A percentile compares a stretch with the other conserved stretches of the same genome.
Evolutionary conservation across 2,888 invertebrate genomes (phyloP).

Genomic region (Parnassius orleans): DNA sequence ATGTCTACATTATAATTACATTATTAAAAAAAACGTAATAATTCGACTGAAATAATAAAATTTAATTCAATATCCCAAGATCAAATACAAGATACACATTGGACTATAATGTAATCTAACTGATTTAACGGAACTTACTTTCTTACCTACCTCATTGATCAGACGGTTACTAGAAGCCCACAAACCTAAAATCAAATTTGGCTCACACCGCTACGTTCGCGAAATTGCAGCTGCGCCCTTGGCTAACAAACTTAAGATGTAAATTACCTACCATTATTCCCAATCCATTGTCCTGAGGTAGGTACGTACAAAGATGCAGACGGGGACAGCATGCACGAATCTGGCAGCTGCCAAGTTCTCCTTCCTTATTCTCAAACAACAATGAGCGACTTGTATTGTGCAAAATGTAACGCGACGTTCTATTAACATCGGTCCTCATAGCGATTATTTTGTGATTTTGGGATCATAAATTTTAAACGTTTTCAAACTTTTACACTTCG

Average conservation of each 20-base stretch:
- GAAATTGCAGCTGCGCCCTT: slow-evolving; percentile 75
- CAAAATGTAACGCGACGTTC: slow-evolving; percentile 71
- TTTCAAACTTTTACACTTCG: slow-evolving; percentile 3
- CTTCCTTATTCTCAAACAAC: slow-evolving; percentile 67
- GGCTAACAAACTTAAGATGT: slow-evolving; percentile 77
- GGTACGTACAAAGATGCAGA: slow-evolving; percentile 72
- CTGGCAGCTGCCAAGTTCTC: slow-evolving; percentile 76
- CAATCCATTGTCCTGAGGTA: slow-evolving; percentile 59
- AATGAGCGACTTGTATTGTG: slow-evolving; percentile 66
- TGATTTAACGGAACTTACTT: background rate
- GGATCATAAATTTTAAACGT: slow-evolving; percentile 10
- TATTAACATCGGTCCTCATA: slow-evolving; percentile 44
- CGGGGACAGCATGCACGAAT: slow-evolving; percentile 76
- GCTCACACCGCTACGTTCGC: slow-evolving; percentile 43
- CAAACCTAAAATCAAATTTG: slow-evolving; percentile 46
- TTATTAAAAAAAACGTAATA: too few relatives aligned
- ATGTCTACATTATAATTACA: too few relatives aligned
- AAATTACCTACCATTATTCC: slow-evolving; percentile 79
- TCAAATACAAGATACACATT: too few relatives aligned
- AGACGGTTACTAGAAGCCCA: slow-evolving; percentile 49
- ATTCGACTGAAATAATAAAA: too few relatives aligned
- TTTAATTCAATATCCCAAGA: too few relatives aligned
- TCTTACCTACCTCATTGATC: slow-evolving; percentile 43
- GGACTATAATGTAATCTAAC: too few relatives aligned
- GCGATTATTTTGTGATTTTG: slow-evolving; percentile 16